Evolutionary conservation across 2,797 vertebrate species (phyloP), one percentile per base, ranked within the genome.

Genomic region (Pseudopleuronectes americanus): DNA sequence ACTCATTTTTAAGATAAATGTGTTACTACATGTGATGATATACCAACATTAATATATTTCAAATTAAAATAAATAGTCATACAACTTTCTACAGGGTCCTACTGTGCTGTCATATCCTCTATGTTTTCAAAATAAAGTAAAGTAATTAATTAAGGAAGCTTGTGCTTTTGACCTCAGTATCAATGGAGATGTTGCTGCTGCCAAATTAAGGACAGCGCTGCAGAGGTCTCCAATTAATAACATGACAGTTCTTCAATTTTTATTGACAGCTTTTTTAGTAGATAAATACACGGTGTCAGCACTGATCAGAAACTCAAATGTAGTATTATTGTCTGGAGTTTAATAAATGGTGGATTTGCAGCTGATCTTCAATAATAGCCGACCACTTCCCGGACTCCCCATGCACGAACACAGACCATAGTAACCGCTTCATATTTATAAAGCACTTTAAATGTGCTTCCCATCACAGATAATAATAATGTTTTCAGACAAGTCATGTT

Each of bases 291-390:
- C 48, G 17, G 6, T 57, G 31, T 67, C 28, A 57, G 24, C 43
- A 28, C n/a, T 22, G 8, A 23, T 68, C 3, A 17, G 7, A 33
- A 52, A 6, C 6, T 62, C 5, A 14, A 28, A 33, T 14, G 0
- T 8, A 3, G 6, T 58, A 0, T 59, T 22, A 1, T 48, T 59
- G 7, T 57, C 53, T 17, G 13, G 14, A 65, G 0, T 6, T n/a
- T 14, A 16, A 43, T 43, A 26, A 49, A 12, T 3, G 52, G 57
- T 58, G 22, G 63, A 64, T 55, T 28, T 54, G 14, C 24, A 55
- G 28, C 7, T 31, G 52, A 55, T 45, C 26, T 72, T 68, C 24
- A 52, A 2, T 52, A 14, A 43, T 5, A 70, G 49, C 59, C 57
- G 54, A 13, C 17, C 41, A 64, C 59, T 52, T 1, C 41, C 14